Percentiles rank a stretch among this genome's conserved stretches.
phyloP scores from a whole-genome alignment of 1,140 invertebrate genomes.

The Neodiprion lecontei region DNA sequence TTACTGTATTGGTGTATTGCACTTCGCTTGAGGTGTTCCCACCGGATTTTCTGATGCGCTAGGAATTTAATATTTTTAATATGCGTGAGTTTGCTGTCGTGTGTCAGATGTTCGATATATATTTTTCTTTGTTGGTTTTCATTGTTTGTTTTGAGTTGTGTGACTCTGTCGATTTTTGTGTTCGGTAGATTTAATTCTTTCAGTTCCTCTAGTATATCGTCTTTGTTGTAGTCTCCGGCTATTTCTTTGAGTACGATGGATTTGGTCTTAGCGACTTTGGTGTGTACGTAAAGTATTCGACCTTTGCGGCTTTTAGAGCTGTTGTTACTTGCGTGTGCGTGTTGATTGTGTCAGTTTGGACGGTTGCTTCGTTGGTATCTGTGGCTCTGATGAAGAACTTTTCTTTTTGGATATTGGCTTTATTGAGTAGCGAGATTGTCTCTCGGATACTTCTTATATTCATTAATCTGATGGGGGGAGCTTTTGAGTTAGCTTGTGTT shows the following conservation, averaged over 20 bases:
- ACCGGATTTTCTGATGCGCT: neutral
- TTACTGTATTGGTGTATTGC: neutral
- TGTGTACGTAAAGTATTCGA: slow-evolving; percentile 11
- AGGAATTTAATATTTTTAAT: neutral
- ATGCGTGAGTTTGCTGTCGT: neutral
- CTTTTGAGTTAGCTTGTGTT: no score
- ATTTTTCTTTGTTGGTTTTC: neutral
- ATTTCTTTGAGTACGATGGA: slow-evolving; percentile 7
- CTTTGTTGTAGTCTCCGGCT: slow-evolving; percentile 6
- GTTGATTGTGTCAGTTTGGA: no score
- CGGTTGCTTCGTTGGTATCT: no score
- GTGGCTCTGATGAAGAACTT: no score
- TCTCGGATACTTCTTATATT: no score
- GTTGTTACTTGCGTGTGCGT: no score
- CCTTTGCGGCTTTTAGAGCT: neutral
- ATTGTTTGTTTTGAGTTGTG: neutral
- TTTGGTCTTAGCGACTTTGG: slow-evolving; percentile 15
- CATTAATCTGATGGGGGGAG: no score
- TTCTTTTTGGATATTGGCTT: no score
- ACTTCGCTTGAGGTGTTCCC: neutral
- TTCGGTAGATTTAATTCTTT: neutral
- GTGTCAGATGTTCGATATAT: neutral
- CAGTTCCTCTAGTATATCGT: slow-evolving; percentile 17
- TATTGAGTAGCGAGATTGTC: no score
- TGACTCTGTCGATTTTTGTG: neutral